These are phyloP conservation scores for Lasioglossum malachurum DNA, from an alignment of 2,888 invertebrate genomes.

Conservation along the genomic window DNA sequence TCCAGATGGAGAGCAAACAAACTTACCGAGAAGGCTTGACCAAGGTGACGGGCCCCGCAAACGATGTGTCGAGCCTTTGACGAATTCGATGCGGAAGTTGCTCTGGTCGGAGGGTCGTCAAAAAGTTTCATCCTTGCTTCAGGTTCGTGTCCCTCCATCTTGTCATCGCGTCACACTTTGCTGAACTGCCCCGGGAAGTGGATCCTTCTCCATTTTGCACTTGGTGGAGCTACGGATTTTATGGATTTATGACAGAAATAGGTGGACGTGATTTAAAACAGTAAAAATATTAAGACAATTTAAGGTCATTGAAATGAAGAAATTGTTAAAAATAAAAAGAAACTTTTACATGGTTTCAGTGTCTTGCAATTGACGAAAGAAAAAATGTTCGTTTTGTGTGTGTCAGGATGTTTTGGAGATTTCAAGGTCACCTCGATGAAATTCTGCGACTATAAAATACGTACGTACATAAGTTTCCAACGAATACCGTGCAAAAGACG, in stretches of 20 bases:
- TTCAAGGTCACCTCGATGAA: too few species aligned
- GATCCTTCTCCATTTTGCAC: neutral
- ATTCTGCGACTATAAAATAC: too few species aligned
- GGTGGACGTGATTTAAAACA: too few species aligned
- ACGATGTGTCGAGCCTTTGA: constrained; percentile 67
- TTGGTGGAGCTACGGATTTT: neutral
- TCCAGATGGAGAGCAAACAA: constrained; percentile 68
- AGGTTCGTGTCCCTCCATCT: neutral
- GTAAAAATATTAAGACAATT: too few species aligned
- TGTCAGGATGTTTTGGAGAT: too few species aligned
- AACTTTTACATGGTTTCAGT: too few species aligned
- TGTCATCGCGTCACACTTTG: neutral
- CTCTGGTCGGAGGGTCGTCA: neutral
- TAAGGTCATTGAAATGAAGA: too few species aligned
- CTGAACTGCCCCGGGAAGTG: neutral
- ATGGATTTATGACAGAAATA: too few species aligned
- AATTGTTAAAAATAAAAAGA: too few species aligned
- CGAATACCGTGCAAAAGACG: neutral
- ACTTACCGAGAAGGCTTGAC: constrained; percentile 68
- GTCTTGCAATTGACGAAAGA: too few species aligned
- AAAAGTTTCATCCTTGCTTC: neutral
- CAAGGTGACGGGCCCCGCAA: constrained; percentile 64
- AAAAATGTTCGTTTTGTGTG: too few species aligned
- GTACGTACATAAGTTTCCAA: too few species aligned
- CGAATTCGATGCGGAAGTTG: constrained; percentile 53